These are phyloP conservation scores for Aptenodytes forsteri DNA, from an alignment of 2,113 vertebrate species.

Conservation along the genomic window DNA sequence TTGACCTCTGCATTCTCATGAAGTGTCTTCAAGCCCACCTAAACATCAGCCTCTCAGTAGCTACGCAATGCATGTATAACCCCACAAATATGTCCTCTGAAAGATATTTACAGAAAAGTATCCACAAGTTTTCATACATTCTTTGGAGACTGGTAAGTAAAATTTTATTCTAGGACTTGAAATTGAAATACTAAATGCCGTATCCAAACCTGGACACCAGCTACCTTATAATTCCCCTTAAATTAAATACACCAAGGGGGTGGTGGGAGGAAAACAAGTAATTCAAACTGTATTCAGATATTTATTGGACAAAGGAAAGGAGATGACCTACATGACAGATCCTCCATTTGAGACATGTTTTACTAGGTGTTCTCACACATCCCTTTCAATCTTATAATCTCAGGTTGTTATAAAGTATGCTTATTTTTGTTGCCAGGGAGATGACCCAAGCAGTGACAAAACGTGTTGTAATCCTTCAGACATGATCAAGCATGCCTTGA, in stretches of 20 bases:
- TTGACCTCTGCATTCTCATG: neutral
- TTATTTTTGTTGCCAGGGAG: conserved; percentile 33
- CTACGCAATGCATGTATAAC: neutral
- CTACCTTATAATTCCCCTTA: neutral
- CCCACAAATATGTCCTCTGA: neutral
- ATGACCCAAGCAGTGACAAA: conserved; percentile 53
- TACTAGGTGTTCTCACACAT: neutral
- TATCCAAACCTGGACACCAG: neutral
- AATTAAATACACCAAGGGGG: neutral
- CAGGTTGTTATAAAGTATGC: neutral
- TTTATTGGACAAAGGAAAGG: neutral
- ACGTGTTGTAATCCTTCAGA: neutral
- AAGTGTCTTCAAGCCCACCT: neutral
- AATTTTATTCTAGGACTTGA: neutral
- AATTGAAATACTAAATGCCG: neutral
- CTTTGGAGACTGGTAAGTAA: neutral
- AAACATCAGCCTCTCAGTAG: neutral
- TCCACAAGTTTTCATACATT: neutral
- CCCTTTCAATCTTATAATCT: conserved; percentile 13
- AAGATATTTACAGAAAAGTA: neutral
- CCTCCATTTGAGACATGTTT: neutral
- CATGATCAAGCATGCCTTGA: conserved; percentile 52
- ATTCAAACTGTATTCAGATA: neutral
- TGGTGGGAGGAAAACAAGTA: neutral
- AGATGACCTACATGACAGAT: neutral